Evolutionary conservation across 2,797 vertebrate species (phyloP).

Genomic region (Pitangus sulphuratus): DNA sequence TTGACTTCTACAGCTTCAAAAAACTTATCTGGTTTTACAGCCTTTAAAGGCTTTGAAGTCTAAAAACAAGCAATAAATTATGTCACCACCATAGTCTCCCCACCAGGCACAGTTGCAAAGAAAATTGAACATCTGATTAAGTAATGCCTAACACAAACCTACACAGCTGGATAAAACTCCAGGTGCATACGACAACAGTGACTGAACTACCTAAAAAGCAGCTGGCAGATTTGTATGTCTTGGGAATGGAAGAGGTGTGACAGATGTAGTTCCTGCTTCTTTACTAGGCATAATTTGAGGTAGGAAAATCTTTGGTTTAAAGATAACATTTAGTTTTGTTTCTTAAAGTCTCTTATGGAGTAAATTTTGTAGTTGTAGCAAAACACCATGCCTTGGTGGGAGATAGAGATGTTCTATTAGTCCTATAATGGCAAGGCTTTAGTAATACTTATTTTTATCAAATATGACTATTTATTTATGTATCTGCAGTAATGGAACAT

Average conservation of each 20-base stretch:
- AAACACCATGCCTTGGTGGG: not conserved
- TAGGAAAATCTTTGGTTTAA: not conserved
- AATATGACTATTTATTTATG: not conserved
- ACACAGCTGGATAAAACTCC: not conserved
- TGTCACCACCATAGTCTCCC: not conserved
- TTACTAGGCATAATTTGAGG: not conserved
- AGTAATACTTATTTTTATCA: not conserved
- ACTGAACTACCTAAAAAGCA: not conserved
- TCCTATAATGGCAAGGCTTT: not conserved
- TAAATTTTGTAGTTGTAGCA: not conserved
- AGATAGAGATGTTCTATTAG: not conserved
- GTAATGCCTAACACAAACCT: not conserved
- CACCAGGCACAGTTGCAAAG: not conserved
- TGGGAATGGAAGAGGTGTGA: not conserved
- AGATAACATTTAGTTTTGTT: not conserved
- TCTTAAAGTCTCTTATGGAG: not conserved
- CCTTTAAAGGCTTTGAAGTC: not conserved
- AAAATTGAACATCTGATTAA: not conserved
- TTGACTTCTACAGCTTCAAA: not conserved
- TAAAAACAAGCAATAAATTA: not conserved
- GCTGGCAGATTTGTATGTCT: not conserved
- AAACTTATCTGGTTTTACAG: not conserved
- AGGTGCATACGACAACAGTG: not conserved
- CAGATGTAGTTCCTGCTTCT: not conserved
- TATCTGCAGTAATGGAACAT: not conserved